Conservation (phyloP, 2,888 invertebrate species). For the Hedya salicella region DNA sequence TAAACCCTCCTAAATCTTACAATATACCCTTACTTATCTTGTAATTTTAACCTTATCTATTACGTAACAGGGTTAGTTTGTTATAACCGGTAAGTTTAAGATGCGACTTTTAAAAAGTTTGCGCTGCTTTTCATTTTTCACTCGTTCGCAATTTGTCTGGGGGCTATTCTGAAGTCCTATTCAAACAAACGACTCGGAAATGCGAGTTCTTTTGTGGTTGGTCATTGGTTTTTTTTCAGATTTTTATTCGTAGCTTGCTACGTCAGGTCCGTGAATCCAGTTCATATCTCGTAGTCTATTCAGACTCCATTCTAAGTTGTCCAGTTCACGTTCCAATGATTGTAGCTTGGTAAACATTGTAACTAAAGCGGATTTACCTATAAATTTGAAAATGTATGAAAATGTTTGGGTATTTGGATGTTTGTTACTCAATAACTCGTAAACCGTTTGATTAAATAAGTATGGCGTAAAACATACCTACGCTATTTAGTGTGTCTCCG, state of each 20-base stretch:
- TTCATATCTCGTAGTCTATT: conserved; percentile 9
- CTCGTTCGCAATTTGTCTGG: conserved; percentile 52
- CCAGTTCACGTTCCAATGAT: too few relatives aligned
- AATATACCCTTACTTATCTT: background rate
- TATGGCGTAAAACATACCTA: too few relatives aligned
- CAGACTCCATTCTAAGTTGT: background rate
- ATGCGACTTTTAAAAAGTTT: conserved; percentile 3
- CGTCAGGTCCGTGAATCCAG: background rate
- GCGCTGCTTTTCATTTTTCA: conserved; percentile 34
- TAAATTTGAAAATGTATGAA: too few relatives aligned
- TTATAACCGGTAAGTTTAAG: conserved; percentile 38
- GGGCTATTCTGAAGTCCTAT: conserved; percentile 39
- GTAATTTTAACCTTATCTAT: background rate
- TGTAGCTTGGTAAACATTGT: too few relatives aligned
- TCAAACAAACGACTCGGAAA: conserved; percentile 46
- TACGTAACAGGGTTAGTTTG: background rate
- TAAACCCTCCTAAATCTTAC: background rate
- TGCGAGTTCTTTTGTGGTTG: conserved; percentile 42
- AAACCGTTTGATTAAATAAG: too few relatives aligned
- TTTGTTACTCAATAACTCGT: too few relatives aligned
- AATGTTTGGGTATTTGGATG: too few relatives aligned
- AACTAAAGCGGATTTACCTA: too few relatives aligned
- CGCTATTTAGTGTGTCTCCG: too few relatives aligned
- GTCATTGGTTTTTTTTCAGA: conserved; percentile 25
- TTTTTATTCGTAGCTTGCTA: background rate